These are phyloP conservation scores for Criorhina ranunculi DNA, from an alignment of 2,888 invertebrate species.

Conservation along the genomic window DNA sequence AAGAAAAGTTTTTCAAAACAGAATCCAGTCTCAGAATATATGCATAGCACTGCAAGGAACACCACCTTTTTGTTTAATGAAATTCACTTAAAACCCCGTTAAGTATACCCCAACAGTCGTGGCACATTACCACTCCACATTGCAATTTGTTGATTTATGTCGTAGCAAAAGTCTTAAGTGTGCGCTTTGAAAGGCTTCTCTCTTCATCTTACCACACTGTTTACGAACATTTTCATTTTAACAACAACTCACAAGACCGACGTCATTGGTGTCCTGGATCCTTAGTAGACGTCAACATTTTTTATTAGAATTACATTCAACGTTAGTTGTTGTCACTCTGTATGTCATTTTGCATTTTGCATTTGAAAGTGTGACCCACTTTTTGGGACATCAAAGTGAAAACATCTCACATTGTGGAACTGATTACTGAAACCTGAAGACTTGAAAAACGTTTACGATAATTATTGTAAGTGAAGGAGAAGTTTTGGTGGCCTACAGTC, in stretches of 20 bases:
- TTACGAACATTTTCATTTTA: constrained; percentile 9
- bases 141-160: constrained; percentile 28
- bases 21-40: constrained; percentile 22
- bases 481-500: no score
- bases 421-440: no score
- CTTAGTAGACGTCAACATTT: constrained; percentile 42
- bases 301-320: constrained; percentile 59
- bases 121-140: background rate
- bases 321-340: background rate
- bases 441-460: no score
- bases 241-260: background rate
- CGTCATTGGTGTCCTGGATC: background rate
- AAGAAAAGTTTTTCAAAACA: background rate
- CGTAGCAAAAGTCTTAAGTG: background rate
- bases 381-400: background rate
- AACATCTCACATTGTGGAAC: no score
- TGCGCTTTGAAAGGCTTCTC: background rate
- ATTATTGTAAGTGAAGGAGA: no score
- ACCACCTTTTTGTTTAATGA: constrained; percentile 50
- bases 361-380: constrained; percentile 28
- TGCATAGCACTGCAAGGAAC: constrained; percentile 42
- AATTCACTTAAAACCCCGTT: constrained; percentile 50
- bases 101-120: constrained; percentile 8
- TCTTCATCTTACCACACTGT: background rate
- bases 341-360: constrained; percentile 16